Evolutionary conservation across 2,888 invertebrate genomes (phyloP).

Genomic region (Drosophila tripunctata): DNA sequence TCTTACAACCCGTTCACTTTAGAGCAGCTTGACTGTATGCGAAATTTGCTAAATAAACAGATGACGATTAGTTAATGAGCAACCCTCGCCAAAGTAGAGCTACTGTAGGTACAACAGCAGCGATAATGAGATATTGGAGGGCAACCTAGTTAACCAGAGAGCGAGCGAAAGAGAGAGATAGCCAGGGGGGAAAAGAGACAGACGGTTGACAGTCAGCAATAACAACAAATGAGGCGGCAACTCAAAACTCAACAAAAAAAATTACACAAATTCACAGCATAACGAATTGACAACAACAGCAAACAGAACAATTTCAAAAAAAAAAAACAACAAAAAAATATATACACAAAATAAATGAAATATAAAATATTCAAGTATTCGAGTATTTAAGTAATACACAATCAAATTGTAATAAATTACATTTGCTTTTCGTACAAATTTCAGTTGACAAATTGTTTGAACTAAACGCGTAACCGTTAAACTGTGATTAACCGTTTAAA

Average conservation of each 20-base stretch:
- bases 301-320: constrained; percentile 11
- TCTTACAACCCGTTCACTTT: background rate
- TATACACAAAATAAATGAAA: background rate
- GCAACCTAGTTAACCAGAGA: constrained; percentile 9
- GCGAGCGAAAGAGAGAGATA: background rate
- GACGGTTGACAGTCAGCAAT: constrained; percentile 12
- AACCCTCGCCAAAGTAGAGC: constrained; percentile 2
- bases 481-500: background rate
- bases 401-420: constrained; percentile 35
- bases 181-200: background rate
- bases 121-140: background rate
- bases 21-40: background rate
- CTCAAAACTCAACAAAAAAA: constrained; percentile 32
- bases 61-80: background rate
- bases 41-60: background rate
- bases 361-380: constrained; percentile 9
- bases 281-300: constrained; percentile 12
- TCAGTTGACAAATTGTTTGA: constrained; percentile 35
- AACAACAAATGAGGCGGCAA: constrained; percentile 19
- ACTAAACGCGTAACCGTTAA: constrained; percentile 1
- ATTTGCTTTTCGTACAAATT: constrained; percentile 49
- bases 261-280: background rate
- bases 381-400: constrained; percentile 13
- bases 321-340: background rate
- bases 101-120: constrained; percentile 2